Percentiles rank a stretch among this genome's conserved stretches.
phyloP scores from a whole-genome alignment of 2,797 vertebrate species.

The Phaenicophaeus curvirostris region DNA sequence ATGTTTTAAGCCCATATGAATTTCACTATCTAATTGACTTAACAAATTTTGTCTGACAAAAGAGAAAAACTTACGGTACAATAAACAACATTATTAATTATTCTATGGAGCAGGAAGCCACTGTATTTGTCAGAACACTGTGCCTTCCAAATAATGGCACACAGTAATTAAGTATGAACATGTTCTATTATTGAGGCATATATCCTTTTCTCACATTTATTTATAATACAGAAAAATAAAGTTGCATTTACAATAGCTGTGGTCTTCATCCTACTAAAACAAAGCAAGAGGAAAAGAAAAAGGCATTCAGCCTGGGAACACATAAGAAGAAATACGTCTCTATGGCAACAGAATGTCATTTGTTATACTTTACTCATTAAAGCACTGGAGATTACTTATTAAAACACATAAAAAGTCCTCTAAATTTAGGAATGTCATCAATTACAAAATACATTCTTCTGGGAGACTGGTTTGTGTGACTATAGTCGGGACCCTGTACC shows the following conservation, averaged over 20 bases:
- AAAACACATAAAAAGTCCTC: not conserved
- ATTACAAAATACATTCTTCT: not conserved
- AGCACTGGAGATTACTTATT: conserved; percentile 10
- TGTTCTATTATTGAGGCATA: conserved; percentile 54
- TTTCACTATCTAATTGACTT: conserved; percentile 72
- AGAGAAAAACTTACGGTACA: conserved; percentile 62
- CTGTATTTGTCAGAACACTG: conserved; percentile 49
- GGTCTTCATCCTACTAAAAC: conserved; percentile 55
- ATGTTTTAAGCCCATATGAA: conserved; percentile 60
- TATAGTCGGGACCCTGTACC: not conserved
- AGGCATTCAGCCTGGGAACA: not conserved
- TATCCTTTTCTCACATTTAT: conserved; percentile 48
- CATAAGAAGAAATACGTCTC: conserved; percentile 46
- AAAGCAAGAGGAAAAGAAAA: conserved; percentile 34
- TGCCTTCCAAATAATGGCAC: conserved; percentile 54
- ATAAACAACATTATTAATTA: conserved; percentile 74
- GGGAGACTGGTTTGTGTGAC: not conserved
- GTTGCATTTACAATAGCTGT: conserved; percentile 21
- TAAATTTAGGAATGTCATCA: conserved; percentile 15
- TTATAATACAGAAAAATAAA: conserved; percentile 49
- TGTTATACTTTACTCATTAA: conserved; percentile 58
- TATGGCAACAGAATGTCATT: conserved; percentile 65
- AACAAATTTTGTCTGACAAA: conserved; percentile 70
- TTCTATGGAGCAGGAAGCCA: conserved; percentile 5
- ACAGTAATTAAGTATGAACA: conserved; percentile 62